Evolutionary conservation across 2,888 invertebrate genomes (phyloP).

Genomic region (Xanthia icteritia): DNA sequence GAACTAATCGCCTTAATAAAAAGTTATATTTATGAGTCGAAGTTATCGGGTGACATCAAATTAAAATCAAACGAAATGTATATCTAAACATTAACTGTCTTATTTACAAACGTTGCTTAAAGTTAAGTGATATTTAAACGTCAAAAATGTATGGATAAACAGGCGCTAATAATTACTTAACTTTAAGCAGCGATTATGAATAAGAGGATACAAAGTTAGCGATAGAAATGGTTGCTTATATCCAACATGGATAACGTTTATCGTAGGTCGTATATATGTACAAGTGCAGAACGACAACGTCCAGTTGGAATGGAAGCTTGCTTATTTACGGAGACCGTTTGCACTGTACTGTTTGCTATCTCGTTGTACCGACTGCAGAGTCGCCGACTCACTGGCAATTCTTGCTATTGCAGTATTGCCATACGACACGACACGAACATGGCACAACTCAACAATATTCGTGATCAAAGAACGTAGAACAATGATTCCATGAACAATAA

Average conservation of each 20-base stretch:
- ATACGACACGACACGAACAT: constrained; percentile 60
- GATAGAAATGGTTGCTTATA: constrained; percentile 38
- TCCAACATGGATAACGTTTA: constrained; percentile 51
- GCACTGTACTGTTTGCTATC: constrained; percentile 81
- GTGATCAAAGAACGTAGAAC: constrained; percentile 65
- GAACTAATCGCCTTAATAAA: constrained; percentile 70
- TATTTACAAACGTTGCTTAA: too few species aligned
- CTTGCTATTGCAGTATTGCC: constrained; percentile 69
- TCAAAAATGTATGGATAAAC: too few species aligned
- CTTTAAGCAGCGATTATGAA: too few species aligned
- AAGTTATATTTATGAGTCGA: constrained; percentile 69
- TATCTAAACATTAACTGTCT: constrained; percentile 40
- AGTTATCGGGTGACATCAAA: constrained; percentile 61
- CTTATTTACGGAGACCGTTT: constrained; percentile 83
- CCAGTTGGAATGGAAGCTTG: constrained; percentile 73
- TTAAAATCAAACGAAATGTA: constrained; percentile 39
- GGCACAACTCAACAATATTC: constrained; percentile 58
- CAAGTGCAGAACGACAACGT: constrained; percentile 45
- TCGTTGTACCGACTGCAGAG: constrained; percentile 72
- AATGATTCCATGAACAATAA: constrained; percentile 63
- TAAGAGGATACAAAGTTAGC: constrained; percentile 31
- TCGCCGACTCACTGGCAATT: constrained; percentile 69
- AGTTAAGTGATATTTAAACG: too few species aligned
- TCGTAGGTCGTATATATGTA: constrained; percentile 40
- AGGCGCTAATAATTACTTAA: too few species aligned